A percentile compares a stretch with the other conserved stretches of the same genome.
Evolutionary conservation across 2,888 invertebrate species (phyloP).

Genomic region (Plagiodera versicolora): DNA sequence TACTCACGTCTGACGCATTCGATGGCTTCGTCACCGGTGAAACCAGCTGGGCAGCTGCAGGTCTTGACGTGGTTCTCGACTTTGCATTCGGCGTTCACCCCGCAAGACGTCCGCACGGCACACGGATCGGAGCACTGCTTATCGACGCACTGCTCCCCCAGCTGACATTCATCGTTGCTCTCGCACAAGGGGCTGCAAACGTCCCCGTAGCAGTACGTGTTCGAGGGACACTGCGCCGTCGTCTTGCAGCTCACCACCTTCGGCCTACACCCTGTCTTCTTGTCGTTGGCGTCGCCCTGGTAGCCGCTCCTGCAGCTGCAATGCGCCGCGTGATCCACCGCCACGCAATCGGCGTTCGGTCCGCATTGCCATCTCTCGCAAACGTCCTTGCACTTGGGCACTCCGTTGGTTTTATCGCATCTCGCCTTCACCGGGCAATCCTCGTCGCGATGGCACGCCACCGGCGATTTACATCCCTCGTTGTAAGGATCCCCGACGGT

Average conservation of each 20-base stretch:
- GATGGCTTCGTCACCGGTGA: slow-evolving; percentile 80
- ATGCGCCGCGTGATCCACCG: slow-evolving; percentile 72
- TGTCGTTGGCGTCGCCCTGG: slow-evolving; percentile 73
- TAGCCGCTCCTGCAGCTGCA: slow-evolving; percentile 81
- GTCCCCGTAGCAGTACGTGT: slow-evolving; percentile 80
- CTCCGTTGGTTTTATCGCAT: slow-evolving; percentile 71
- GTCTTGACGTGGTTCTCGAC: slow-evolving; percentile 73
- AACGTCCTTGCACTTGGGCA: slow-evolving; percentile 80
- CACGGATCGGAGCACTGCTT: slow-evolving; percentile 85
- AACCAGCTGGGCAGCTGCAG: slow-evolving; percentile 82
- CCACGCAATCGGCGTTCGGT: slow-evolving; percentile 79
- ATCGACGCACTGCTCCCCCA: slow-evolving; percentile 76
- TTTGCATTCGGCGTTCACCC: slow-evolving; percentile 78
- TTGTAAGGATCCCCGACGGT: slow-evolving; percentile 84
- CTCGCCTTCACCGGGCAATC: slow-evolving; percentile 82
- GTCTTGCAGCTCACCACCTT: slow-evolving; percentile 72
- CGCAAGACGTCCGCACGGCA: slow-evolving; percentile 74
- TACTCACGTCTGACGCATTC: slow-evolving; percentile 82
- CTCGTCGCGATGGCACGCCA: slow-evolving; percentile 75
- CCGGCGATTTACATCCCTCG: slow-evolving; percentile 79
- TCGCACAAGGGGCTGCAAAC: slow-evolving; percentile 81
- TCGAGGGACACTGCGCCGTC: slow-evolving; percentile 73
- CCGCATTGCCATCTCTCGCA: slow-evolving; percentile 80
- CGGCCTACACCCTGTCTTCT: slow-evolving; percentile 72
- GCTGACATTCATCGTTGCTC: slow-evolving; percentile 76